Base-by-base conservation (phyloP, 2,797 vertebrate genomes). In the Centroberyx gerrardi region DNA sequence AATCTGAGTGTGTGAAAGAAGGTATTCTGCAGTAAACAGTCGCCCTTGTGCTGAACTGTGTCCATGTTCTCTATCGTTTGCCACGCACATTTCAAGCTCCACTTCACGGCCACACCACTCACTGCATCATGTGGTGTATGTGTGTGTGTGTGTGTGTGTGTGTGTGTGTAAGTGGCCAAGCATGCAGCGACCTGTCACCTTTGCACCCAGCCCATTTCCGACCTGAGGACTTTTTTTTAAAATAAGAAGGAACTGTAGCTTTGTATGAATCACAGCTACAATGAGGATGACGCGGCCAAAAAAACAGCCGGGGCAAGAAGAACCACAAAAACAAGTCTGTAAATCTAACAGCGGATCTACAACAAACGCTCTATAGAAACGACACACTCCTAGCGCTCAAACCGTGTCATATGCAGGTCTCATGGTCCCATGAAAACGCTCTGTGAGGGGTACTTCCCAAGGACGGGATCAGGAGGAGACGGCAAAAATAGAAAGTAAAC, bases 111-210 rank as follows among this genome's bases (percentile, higher is more conserved):
- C 4, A 18, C 44, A 62, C 8, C 12, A n/a, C 40, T 27, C 29
- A 4, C 5, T 17, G 12, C 6, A 38, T 56, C 31, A 69, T 33
- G 28, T 36, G 38, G 10, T 38, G 18, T 4, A 13, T 8, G 22
- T 22, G 44, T 36, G 38, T 68, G 53, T 68, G 52, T 48, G 42
- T 29, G 42, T n/a, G 42, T 49, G 42, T 63, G 59, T 22, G 22
- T 22, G 22, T 22, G 33, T 42, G 31, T 18, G 53, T 17, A 62
- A 46, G 27, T n/a, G 17, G 6, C 22, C n/a, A 10, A 46, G 3
- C 56, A 5, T 8, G 40, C 28, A 54, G 9, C 5, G 14, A 61
- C 8, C n/a, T 61, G 49, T 58, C 36, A 49, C 42, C 29, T 9
- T 1, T 58, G 8, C 0, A 31, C 7, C 12, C 59, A 46, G 9